A percentile compares a stretch with the other conserved stretches of the same genome.
Evolutionary conservation across 2,888 invertebrate genomes (phyloP).

Genomic region (Ornithoptera priamus): DNA sequence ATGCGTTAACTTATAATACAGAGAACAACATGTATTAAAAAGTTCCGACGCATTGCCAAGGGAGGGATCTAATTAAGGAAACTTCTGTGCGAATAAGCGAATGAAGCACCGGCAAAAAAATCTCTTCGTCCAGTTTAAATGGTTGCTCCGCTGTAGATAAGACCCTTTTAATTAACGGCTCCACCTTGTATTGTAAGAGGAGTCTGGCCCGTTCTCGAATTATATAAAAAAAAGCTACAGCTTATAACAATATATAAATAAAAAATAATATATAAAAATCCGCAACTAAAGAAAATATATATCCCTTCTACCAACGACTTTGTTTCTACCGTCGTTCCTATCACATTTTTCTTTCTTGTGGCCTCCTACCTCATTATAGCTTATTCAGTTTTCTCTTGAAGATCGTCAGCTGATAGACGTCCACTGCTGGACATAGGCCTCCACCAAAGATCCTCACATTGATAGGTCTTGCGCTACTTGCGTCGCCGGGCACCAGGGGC

Average conservation of each 20-base stretch:
- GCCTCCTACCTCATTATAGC: background rate
- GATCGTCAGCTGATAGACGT: background rate
- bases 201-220: too few relatives aligned
- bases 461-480: too few relatives aligned
- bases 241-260: too few relatives aligned
- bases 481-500: too few relatives aligned
- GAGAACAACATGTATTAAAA: conserved; percentile 1
- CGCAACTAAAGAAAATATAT: too few relatives aligned
- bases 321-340: too few relatives aligned
- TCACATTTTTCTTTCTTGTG: background rate
- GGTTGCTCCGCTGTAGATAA: background rate
- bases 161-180: background rate
- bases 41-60: conserved; percentile 9
- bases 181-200: too few relatives aligned
- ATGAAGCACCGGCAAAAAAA: conserved; percentile 8
- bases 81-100: conserved; percentile 10
- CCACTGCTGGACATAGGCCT: background rate
- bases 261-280: too few relatives aligned
- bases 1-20: background rate
- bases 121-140: conserved; percentile 3
- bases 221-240: too few relatives aligned
- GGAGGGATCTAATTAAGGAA: conserved; percentile 20
- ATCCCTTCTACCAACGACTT: too few relatives aligned
- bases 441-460: background rate
- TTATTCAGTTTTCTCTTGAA: too few relatives aligned